Evolutionary conservation across 2,797 vertebrate species (phyloP), one percentile per base, ranked within the genome.

Genomic region (Typhlichthys eigenmanni): DNA sequence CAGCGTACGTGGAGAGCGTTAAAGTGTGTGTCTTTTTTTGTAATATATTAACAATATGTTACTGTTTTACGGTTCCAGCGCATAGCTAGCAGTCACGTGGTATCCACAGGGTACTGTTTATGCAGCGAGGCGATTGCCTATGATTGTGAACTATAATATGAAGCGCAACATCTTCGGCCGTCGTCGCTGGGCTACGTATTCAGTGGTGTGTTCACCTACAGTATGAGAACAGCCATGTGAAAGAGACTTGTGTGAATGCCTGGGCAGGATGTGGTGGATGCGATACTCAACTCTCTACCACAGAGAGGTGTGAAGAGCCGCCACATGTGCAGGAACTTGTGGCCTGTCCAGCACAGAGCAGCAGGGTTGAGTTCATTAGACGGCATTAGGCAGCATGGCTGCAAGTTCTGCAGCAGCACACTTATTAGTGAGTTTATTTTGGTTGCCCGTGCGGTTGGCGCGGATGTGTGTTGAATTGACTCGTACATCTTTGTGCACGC

Each of bases 211-310:
- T 72, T 81, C 78, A 58, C 79, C 58, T 69, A 60, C 66, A 73
- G 24, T 72, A 79, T 89, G 85, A 85, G 78, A 85, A 82, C 70
- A 68, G 52, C 64, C 10, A 59, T 65, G 64, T 64, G 64, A 58
- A 50, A 51, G 52, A 55, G 29, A n/a, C 46, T 58, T 73, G 72
- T 85, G 68, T 80, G 72, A 69, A 47, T 74, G 80, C 60, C 75
- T 63, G 83, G 73, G 64, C 90, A 92, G 92, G 92, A 94, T 92
- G 92, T 93, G 92, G 90, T 89, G 89, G 88, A 69, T 90, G 65
- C 61, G 82, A 81, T 74, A 77, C 72, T 85, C 50, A 55, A 70
- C 83, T 80, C 64, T 70, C 55, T 24, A 75, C 79, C 82, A 71
- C 78, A 78, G 53, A 76, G 51, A 69, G 52, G 53, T 69, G 65